Evolutionary conservation across 1,140 invertebrate genomes (phyloP), one percentile per base, ranked within the genome.

Genomic region (Dreissena polymorpha): DNA sequence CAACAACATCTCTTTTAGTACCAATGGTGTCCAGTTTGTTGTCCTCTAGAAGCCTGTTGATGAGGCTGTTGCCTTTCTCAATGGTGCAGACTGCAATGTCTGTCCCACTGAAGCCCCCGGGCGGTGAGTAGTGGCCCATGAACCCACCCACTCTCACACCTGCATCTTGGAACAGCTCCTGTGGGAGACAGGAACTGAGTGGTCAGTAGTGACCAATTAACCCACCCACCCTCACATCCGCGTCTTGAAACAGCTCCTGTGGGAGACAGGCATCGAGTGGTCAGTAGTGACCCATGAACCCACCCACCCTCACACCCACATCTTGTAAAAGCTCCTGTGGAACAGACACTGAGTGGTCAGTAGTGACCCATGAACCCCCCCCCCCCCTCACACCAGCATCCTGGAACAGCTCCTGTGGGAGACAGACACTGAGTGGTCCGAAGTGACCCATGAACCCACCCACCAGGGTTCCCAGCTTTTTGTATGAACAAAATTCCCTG

Each of bases 81-180:
- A 99, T 99, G 0, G 98, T 99, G 92, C 98, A 99, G 83, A 99
- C 96, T 69, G 98, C 98, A 89, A 99, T 94, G 91, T 99, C 96
- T 0, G 98, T 95, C 70, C 95, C 93, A 87, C 96, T 95, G 88
- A 99, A 96, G 1, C 98, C 98, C 53, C 98, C 97, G 16, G 96
- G 95, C 0, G 98, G 97, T 68, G 95, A 95, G 85, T 96, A 94
- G 77, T 96, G 96, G 0, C 99, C 98, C 96, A 99, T 98, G 92
- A 97, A 99, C 0, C 98, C 98, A 93, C 97, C 97, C 12, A 99
- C 97, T 88, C 96, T 94, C 25, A 99, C 94, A 25, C 97, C 97
- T 91, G 95, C 95, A 71, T 95, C 95, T 49, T 95, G 95, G 85
- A 98, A 95, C 84, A 99, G 94, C 89, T 96, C 95, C 96, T 98